Conservation (phyloP, 64 coral and sea anemone genomes). For the Catalaphyllia jardinei region DNA sequence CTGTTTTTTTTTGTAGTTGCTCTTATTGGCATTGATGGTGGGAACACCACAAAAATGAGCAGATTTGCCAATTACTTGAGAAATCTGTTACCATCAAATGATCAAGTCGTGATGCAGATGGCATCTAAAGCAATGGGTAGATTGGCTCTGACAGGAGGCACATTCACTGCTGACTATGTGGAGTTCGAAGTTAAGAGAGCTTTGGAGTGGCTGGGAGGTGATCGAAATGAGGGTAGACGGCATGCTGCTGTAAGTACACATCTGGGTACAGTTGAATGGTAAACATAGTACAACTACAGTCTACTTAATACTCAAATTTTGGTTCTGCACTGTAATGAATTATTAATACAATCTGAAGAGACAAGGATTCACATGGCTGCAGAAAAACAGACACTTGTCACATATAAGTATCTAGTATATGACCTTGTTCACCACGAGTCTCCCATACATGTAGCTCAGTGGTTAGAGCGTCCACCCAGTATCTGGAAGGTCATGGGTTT, state of each 20-base stretch:
- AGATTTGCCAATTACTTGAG: constrained; percentile 98
- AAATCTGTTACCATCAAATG: constrained; percentile 93
- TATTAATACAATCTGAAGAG: too few relatives aligned
- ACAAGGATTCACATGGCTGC: too few relatives aligned
- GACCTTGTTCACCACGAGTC: too few relatives aligned
- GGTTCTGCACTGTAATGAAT: too few relatives aligned
- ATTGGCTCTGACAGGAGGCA: constrained; percentile 89
- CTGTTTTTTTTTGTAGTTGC: constrained; percentile 65
- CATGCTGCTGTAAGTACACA: constrained; percentile 84
- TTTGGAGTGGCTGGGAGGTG: constrained; percentile 92
- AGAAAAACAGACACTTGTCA: too few relatives aligned
- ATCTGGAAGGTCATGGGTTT: too few relatives aligned
- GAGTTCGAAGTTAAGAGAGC: constrained; percentile 98
- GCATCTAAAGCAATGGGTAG: constrained; percentile 95
- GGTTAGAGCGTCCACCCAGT: too few relatives aligned
- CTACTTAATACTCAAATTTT: too few relatives aligned
- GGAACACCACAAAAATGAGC: constrained; percentile 94
- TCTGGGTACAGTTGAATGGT: too few relatives aligned
- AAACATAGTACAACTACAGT: too few relatives aligned
- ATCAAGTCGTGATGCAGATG: constrained; percentile 94
- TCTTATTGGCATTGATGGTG: constrained; percentile 91
- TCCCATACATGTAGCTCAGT: too few relatives aligned
- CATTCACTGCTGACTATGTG: constrained; percentile 98
- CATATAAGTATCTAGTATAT: too few relatives aligned
- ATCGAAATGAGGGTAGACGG: constrained; percentile 86